Evolutionary conservation across 2,888 invertebrate species (phyloP).

Genomic region (Caenorhabditis drosophilae): DNA sequence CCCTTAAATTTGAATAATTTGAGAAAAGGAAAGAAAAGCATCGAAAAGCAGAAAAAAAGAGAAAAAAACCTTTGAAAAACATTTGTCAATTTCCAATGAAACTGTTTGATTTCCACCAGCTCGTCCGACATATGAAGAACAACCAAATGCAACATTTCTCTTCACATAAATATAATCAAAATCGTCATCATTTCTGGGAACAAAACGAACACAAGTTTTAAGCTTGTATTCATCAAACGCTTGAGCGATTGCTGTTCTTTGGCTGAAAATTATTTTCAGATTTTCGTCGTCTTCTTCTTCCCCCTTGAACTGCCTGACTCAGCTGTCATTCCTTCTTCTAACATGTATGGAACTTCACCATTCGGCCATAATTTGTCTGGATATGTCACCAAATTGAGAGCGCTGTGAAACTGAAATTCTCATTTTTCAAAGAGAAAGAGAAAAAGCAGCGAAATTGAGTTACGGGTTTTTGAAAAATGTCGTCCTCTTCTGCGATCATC

Average conservation of each 20-base stretch:
- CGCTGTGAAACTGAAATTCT: slow-evolving; percentile 64
- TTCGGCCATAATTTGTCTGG: slow-evolving; percentile 68
- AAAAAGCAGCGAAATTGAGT: neutral
- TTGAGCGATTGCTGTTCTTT: slow-evolving; percentile 72
- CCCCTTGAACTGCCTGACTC: slow-evolving; percentile 43
- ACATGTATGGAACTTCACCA: slow-evolving; percentile 65
- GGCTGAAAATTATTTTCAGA: slow-evolving; percentile 46
- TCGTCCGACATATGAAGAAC: slow-evolving; percentile 81
- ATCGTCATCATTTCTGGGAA: slow-evolving; percentile 74
- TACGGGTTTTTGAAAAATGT: slow-evolving; percentile 53
- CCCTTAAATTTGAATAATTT: slow-evolving; percentile 67
- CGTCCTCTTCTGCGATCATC: slow-evolving; percentile 42
- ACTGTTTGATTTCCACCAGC: slow-evolving; percentile 80
- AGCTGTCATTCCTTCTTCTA: slow-evolving; percentile 67
- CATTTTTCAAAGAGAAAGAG: neutral
- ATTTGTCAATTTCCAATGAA: slow-evolving; percentile 74
- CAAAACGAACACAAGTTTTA: slow-evolving; percentile 76
- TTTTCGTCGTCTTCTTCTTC: neutral
- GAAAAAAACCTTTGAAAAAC: slow-evolving; percentile 69
- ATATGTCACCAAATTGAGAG: slow-evolving; percentile 68
- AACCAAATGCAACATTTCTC: slow-evolving; percentile 72
- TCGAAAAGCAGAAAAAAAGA: too few relatives aligned
- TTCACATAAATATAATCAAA: slow-evolving; percentile 75
- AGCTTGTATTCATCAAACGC: slow-evolving; percentile 76
- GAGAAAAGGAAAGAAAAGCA: neutral